These are phyloP conservation scores for Pseudocheirus occidentalis DNA, from an alignment of 2,797 vertebrate species.

Conservation along the genomic window DNA sequence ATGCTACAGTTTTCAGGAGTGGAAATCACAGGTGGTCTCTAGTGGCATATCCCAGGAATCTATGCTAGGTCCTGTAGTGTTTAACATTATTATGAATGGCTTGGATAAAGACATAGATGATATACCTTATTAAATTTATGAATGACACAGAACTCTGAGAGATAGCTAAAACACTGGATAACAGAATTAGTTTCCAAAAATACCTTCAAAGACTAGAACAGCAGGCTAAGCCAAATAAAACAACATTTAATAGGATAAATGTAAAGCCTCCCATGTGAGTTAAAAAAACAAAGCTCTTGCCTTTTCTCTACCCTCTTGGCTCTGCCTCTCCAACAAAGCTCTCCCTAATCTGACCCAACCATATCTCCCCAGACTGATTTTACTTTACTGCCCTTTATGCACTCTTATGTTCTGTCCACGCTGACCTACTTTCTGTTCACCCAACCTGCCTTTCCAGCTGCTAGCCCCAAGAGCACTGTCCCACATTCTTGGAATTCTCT, in stretches of 20 bases:
- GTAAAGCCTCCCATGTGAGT: background rate
- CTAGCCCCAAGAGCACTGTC: background rate
- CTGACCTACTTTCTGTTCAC: background rate
- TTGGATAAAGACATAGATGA: background rate
- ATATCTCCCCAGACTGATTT: background rate
- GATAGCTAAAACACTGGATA: background rate
- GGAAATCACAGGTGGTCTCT: background rate
- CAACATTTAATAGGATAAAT: background rate
- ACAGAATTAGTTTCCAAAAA: background rate
- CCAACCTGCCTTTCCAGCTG: background rate
- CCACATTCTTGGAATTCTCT: background rate
- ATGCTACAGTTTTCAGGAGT: background rate
- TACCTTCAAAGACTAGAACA: background rate
- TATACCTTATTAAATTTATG: background rate
- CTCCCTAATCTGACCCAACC: background rate
- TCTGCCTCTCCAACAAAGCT: background rate
- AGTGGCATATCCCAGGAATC: background rate
- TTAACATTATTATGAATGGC: background rate
- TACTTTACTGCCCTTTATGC: background rate
- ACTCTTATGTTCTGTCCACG: background rate
- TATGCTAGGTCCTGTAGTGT: background rate
- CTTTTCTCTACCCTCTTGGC: background rate
- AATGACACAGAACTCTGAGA: background rate
- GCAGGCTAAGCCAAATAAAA: background rate
- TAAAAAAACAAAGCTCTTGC: background rate